Evolutionary conservation across 2,888 invertebrate species (phyloP), one percentile per base, ranked within the genome.

Genomic region (Glyphotaelius pellucidus): DNA sequence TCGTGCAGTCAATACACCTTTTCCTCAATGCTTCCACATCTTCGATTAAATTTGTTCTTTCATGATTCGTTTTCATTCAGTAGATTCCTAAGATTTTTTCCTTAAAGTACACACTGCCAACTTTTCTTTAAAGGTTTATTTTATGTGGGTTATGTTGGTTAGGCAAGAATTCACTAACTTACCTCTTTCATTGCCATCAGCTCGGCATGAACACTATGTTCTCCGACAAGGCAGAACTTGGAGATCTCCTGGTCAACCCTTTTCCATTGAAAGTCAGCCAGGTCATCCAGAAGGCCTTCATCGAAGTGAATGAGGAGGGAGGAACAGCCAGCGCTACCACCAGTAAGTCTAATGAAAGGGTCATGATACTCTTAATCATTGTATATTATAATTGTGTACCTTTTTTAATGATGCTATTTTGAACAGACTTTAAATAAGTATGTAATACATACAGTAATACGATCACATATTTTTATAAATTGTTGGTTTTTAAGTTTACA

Each of bases 241-340:
- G 96, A 31, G 97, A 97, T 32, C 95, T 98, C 81, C 94, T 97
- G 86, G 95, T 96, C 86, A 93, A 93, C 32, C 90, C 95, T 0
- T 95, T 95, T 90, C 94, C 94, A 0, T 94, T 98, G 32, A 95
- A 94, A 91, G 97, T 98, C 5, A 97, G 97, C 84, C 0, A 9
- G 9, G 38, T 38, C 38, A 38, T 38, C 38, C 38, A 38, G 38
- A 38, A 7, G 38, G 38, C 98, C 0, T 98, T 97, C 94, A 97
- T 99, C 94, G 98, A 98, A 94, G 98, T 99, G 0, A 98, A 98
- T 94, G 99, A 99, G 94, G 98, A 38, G 38, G 38, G 38, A 38
- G 38, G 5, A 0, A 38, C 38, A 38, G 38, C 38, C 38, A 0
- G 4, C 9, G 38, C 38, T 38, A 1, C 4, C 38, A 38, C 38